Evolutionary conservation across 2,113 vertebrate species (phyloP).

Genomic region (Vombatus ursinus): DNA sequence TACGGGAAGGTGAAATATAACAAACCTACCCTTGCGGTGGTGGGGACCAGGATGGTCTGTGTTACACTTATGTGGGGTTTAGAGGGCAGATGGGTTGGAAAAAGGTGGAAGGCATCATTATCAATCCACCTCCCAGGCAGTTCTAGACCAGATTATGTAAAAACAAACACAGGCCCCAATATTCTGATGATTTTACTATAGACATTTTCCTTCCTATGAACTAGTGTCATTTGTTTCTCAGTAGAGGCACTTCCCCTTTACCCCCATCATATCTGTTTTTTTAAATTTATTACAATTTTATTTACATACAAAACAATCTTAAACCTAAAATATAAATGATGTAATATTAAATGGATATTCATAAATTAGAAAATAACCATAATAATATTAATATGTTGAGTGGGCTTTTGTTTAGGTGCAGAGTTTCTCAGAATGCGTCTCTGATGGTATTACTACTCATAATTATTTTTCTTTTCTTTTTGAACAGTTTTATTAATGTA

Average conservation of each 20-base stretch:
- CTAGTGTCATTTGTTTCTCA: not conserved
- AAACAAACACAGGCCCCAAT: not conserved
- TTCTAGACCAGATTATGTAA: not conserved
- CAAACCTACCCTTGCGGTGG: not conserved
- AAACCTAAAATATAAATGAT: not conserved
- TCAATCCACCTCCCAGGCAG: not conserved
- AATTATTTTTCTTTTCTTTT: not conserved
- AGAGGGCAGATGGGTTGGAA: not conserved
- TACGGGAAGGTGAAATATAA: not conserved
- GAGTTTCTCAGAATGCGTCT: not conserved
- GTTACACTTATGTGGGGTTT: not conserved
- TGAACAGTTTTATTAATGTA: not conserved
- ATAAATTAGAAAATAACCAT: not conserved
- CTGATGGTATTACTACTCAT: not conserved
- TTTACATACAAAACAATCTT: not conserved
- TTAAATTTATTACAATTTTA: not conserved
- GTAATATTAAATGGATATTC: not conserved
- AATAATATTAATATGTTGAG: not conserved
- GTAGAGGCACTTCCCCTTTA: not conserved
- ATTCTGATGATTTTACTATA: not conserved
- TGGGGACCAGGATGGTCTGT: not conserved
- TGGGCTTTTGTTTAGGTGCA: not conserved
- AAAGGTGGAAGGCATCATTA: not conserved
- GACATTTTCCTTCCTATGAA: not conserved
- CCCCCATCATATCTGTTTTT: not conserved